phyloP scores from a whole-genome alignment of 64 coral and sea anemone species.

The Stylophora pistillata region DNA sequence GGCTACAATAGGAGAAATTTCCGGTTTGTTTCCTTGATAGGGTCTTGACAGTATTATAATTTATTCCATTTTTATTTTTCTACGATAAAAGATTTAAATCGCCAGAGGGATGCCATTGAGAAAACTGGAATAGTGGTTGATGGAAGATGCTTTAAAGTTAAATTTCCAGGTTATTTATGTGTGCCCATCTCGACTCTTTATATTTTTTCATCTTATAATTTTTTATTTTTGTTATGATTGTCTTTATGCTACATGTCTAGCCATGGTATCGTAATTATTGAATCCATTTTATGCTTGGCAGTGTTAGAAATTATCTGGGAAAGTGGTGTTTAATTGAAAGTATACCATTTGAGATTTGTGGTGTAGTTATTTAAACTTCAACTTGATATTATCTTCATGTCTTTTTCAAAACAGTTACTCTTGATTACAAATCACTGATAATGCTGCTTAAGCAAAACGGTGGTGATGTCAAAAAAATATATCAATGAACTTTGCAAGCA shows the following conservation, averaged over 20 bases:
- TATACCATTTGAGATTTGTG: too few relatives aligned
- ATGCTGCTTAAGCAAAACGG: background rate
- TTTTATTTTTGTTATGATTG: background rate
- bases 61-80: too few relatives aligned
- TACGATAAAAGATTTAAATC: conserved; percentile 24
- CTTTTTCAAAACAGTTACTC: conserved; percentile 26
- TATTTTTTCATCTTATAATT: background rate
- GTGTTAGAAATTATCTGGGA: too few relatives aligned
- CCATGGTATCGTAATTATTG: too few relatives aligned
- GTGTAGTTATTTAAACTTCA: too few relatives aligned
- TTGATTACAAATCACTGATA: conserved; percentile 50
- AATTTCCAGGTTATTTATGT: conserved; percentile 42
- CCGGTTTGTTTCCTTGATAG: too few relatives aligned
- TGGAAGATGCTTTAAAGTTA: conserved; percentile 46
- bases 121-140: conserved; percentile 39
- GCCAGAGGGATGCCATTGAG: conserved; percentile 14
- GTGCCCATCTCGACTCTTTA: background rate
- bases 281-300: too few relatives aligned
- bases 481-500: conserved; percentile 6
- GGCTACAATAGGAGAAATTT: too few relatives aligned
- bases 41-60: too few relatives aligned
- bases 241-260: too few relatives aligned
- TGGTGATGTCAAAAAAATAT: background rate
- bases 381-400: background rate
- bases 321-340: too few relatives aligned